A percentile compares a stretch with the other conserved stretches of the same genome.
Conservation (phyloP, 2,888 invertebrate species). For the Chymomyza caudatula region DNA sequence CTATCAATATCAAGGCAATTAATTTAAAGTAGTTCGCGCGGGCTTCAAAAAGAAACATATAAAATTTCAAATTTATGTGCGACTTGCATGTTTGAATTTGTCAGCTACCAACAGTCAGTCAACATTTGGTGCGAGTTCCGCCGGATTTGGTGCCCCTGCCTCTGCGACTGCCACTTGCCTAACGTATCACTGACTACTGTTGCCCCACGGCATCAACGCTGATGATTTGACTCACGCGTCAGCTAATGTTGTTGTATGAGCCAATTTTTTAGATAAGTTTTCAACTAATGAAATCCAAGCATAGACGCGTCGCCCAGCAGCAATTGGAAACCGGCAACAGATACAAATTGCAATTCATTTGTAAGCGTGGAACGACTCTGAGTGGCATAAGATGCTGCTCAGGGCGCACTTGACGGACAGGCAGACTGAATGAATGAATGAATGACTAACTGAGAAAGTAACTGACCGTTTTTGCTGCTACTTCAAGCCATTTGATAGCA, state of each 20-base stretch:
- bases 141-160: slow-evolving; percentile 1
- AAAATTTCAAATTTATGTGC: slow-evolving; percentile 57
- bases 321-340: slow-evolving; percentile 14
- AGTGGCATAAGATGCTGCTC: slow-evolving; percentile 2
- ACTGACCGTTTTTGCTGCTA: neutral
- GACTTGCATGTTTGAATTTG: slow-evolving; percentile 25
- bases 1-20: slow-evolving; percentile 17
- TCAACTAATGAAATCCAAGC: slow-evolving; percentile 52
- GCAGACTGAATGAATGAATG: neutral
- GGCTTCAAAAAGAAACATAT: slow-evolving; percentile 15
- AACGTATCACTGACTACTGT: slow-evolving; percentile 10
- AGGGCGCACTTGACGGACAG: neutral
- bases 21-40: slow-evolving; percentile 37
- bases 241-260: neutral
- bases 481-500: neutral
- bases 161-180: slow-evolving; percentile 1
- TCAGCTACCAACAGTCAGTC: slow-evolving; percentile 36
- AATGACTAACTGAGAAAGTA: neutral
- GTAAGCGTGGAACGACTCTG: slow-evolving; percentile 34
- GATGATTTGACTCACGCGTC: slow-evolving; percentile 5
- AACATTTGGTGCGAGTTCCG: slow-evolving; percentile 69
- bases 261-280: slow-evolving; percentile 18
- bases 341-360: slow-evolving; percentile 63
- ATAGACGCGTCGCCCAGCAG: neutral
- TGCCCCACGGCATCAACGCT: neutral